Evolutionary conservation across 1,140 invertebrate species (phyloP).

Genomic region (Nixonia krombeini): DNA sequence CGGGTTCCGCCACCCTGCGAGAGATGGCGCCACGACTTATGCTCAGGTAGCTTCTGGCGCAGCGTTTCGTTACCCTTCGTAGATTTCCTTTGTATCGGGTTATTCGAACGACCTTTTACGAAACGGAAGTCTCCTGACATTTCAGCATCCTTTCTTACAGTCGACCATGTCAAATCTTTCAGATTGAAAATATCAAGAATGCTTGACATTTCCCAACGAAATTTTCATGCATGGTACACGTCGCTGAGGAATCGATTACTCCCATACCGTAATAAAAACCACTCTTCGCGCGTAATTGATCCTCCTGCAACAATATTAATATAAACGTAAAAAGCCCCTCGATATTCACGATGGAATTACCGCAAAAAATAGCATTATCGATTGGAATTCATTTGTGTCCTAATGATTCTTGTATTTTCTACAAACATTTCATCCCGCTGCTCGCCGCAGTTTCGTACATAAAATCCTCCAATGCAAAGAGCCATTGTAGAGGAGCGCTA

Average conservation of each 20-base stretch:
- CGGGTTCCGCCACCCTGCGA: constrained; percentile 27
- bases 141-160: constrained; percentile 15
- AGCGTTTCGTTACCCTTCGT: constrained; percentile 35
- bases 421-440: too few species aligned
- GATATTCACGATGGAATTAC: too few species aligned
- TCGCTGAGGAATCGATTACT: too few species aligned
- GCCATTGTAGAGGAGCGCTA: constrained; percentile 4
- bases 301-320: too few species aligned
- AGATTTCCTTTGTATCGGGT: constrained; percentile 12
- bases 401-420: too few species aligned
- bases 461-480: too few species aligned
- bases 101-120: constrained; percentile 39
- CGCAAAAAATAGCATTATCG: too few species aligned
- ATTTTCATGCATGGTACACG: constrained; percentile 1
- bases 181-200: constrained; percentile 23
- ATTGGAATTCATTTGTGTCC: too few species aligned
- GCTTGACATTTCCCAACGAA: constrained; percentile 24
- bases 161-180: constrained; percentile 10
- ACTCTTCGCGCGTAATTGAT: too few species aligned
- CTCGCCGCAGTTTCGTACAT: too few species aligned
- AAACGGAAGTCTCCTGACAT: constrained; percentile 39
- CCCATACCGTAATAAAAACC: too few species aligned
- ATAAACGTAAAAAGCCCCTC: too few species aligned
- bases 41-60: not conserved
- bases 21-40: constrained; percentile 56